phyloP scores from a whole-genome alignment of 2,113 vertebrate species.

The Corythoichthys haematopterus region DNA sequence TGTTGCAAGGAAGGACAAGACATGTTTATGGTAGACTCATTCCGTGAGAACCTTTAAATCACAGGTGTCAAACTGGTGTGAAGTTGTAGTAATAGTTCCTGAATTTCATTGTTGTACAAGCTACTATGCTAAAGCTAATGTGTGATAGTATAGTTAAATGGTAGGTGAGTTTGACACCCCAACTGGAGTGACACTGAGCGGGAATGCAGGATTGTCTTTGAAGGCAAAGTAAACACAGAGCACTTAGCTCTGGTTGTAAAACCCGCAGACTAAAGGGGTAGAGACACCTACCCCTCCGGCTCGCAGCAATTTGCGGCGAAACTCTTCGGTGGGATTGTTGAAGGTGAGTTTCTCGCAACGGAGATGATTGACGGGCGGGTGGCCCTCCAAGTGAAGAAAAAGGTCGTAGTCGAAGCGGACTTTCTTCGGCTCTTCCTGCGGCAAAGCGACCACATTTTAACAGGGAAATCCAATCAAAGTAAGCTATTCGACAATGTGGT shows the following conservation, averaged over 20 bases:
- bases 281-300: conserved; percentile 85
- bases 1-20: conserved; percentile 48
- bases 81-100: too few species aligned
- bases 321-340: conserved; percentile 96
- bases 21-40: too few species aligned
- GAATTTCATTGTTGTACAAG: too few species aligned
- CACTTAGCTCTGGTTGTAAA: conserved; percentile 46
- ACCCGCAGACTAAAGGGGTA: conserved; percentile 18
- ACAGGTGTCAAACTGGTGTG: too few species aligned
- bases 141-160: neutral
- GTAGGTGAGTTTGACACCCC: neutral
- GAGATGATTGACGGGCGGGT: conserved; percentile 96
- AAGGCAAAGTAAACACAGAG: conserved; percentile 46
- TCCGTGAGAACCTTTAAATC: too few species aligned
- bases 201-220: conserved; percentile 8
- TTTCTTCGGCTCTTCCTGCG: conserved; percentile 94
- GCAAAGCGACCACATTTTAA: neutral
- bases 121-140: neutral
- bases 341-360: conserved; percentile 98
- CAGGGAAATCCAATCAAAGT: neutral
- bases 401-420: conserved; percentile 98
- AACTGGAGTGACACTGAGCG: neutral
- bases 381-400: conserved; percentile 95
- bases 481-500: neutral
- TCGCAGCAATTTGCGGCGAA: conserved; percentile 88